These are phyloP conservation scores for Aphelenchoides fujianensis DNA, from an alignment of 1,140 invertebrate genomes.

Conservation along the genomic window DNA sequence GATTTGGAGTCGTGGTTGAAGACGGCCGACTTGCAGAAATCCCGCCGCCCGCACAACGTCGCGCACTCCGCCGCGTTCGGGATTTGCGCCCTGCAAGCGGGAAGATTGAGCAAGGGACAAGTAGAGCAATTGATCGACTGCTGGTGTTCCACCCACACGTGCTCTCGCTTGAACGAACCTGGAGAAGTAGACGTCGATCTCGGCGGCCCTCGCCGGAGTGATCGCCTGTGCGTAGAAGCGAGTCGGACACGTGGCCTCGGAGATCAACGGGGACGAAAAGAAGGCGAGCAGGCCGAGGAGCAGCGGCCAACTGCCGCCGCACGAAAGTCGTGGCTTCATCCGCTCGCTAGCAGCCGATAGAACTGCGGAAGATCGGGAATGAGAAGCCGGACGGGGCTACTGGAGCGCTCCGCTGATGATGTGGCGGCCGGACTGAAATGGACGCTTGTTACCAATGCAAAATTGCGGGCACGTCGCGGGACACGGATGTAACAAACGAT, in stretches of 20 bases:
- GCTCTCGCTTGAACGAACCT: no score
- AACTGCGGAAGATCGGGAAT: no score
- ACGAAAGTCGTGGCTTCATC: neutral
- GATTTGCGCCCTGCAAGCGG: conserved; percentile 25
- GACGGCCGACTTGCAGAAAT: conserved; percentile 32
- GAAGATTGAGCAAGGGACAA: neutral
- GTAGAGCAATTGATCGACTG: no score
- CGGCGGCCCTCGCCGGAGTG: neutral
- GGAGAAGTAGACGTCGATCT: conserved; percentile 15
- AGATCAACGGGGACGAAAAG: neutral
- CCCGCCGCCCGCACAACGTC: conserved; percentile 26
- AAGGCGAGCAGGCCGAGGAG: neutral
- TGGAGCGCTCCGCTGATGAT: no score
- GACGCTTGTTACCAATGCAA: no score
- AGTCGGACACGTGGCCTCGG: conserved; percentile 4
- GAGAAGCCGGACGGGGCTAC: neutral
- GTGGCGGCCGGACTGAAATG: no score
- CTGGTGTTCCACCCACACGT: no score
- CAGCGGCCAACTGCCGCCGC: neutral
- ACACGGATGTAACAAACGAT: no score
- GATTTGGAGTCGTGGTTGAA: conserved; percentile 37
- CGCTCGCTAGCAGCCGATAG: no score
- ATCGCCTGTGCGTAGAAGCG: conserved; percentile 20
- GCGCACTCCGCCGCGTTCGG: conserved; percentile 33
- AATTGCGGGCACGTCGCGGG: no score